A percentile compares a stretch with the other conserved stretches of the same genome.
Evolutionary conservation across 2,888 invertebrate species (phyloP).

Genomic region (Drosophila prolongata): DNA sequence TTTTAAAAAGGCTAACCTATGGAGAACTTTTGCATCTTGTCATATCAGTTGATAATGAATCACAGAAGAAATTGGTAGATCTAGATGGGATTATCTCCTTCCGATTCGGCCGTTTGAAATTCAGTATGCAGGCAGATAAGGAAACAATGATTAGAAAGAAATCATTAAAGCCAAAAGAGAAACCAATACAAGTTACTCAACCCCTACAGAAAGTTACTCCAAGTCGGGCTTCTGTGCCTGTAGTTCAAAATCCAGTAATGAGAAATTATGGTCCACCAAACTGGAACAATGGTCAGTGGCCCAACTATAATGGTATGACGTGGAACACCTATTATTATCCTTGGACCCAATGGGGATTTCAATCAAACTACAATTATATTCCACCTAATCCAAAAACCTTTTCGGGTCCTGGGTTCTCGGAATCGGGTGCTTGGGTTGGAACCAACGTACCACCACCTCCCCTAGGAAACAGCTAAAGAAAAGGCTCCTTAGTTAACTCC

Average conservation of each 20-base stretch:
- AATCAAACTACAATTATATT: not conserved
- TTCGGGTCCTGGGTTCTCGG: not conserved
- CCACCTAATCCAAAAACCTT: not conserved
- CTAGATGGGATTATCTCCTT: not conserved
- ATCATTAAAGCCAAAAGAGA: too few species aligned
- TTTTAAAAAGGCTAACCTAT: not conserved
- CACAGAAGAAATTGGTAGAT: not conserved
- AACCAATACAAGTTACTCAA: not conserved
- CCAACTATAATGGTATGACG: not conserved
- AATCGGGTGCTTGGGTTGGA: not conserved
- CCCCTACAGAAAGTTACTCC: too few species aligned
- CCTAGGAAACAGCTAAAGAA: not conserved
- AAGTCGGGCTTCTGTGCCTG: too few species aligned
- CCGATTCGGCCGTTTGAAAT: not conserved
- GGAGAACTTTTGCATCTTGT: not conserved
- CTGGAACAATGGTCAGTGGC: too few species aligned
- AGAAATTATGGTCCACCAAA: not conserved
- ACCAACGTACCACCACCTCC: not conserved
- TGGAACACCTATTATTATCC: not conserved
- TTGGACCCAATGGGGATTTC: not conserved
- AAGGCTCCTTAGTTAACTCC: not conserved
- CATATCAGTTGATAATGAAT: conserved; percentile 2
- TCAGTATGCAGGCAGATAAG: not conserved
- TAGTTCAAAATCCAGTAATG: too few species aligned
- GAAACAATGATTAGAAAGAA: not conserved